phyloP scores from a whole-genome alignment of 2,888 invertebrate species.

The Synanthedon vespiformis region DNA sequence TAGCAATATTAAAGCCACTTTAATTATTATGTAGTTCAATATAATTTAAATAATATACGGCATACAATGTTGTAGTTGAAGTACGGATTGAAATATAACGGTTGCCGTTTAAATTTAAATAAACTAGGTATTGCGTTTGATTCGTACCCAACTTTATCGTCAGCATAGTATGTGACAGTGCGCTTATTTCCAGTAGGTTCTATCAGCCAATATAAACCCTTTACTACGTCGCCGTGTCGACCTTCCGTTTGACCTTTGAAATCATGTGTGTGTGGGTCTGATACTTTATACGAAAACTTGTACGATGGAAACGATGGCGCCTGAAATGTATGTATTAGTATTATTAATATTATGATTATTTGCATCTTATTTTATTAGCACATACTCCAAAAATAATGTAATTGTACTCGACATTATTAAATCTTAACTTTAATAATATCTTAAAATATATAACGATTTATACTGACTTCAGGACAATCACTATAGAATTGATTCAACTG shows the following conservation, averaged over 20 bases:
- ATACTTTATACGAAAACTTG: constrained; percentile 68
- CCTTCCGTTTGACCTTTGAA: constrained; percentile 61
- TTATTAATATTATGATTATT: neutral
- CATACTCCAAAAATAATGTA: too few relatives aligned
- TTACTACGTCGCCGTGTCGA: constrained; percentile 61
- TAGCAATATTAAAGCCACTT: neutral
- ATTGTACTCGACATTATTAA: too few relatives aligned
- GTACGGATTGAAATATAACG: too few relatives aligned
- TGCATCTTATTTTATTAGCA: too few relatives aligned
- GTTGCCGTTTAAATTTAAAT: too few relatives aligned
- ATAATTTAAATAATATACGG: neutral
- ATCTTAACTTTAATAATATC: too few relatives aligned
- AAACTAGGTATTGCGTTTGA: neutral
- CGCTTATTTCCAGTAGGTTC: constrained; percentile 67
- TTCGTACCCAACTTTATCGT: constrained; percentile 62
- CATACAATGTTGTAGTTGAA: too few relatives aligned
- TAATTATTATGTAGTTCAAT: neutral
- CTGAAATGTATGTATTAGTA: constrained; percentile 15
- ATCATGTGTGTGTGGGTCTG: constrained; percentile 69
- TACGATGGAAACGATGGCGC: constrained; percentile 60
- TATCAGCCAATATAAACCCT: constrained; percentile 63
- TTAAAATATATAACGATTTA: too few relatives aligned
- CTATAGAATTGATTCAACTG: too few relatives aligned
- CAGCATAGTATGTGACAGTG: constrained; percentile 59
- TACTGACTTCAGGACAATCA: too few relatives aligned